A percentile compares a stretch with the other conserved stretches of the same genome.
These are phyloP conservation scores for Cotesia typhae DNA, from an alignment of 1,140 invertebrate genomes.

Conservation along the genomic window DNA sequence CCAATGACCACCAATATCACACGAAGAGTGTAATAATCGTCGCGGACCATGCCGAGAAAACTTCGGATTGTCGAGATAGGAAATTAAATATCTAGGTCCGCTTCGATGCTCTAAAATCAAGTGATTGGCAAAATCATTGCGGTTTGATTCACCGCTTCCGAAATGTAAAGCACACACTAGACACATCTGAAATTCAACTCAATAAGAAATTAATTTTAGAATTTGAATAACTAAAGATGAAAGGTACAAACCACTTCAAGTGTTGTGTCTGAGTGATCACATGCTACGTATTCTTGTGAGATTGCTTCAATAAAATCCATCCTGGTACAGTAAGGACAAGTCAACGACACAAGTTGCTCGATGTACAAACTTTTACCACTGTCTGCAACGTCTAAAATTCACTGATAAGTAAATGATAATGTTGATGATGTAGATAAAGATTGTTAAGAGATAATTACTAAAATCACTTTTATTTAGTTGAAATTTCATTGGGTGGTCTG, in stretches of 20 bases:
- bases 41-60: slow-evolving; percentile 83
- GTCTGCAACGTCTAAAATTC: too few species aligned
- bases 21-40: slow-evolving; percentile 83
- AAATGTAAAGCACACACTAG: slow-evolving; percentile 94
- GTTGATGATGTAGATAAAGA: too few species aligned
- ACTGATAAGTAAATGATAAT: too few species aligned
- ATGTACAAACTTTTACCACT: slow-evolving; percentile 88
- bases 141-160: slow-evolving; percentile 96
- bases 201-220: background rate
- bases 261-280: slow-evolving; percentile 85
- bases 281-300: slow-evolving; percentile 90
- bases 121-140: slow-evolving; percentile 97
- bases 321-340: slow-evolving; percentile 94
- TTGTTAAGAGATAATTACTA: too few species aligned
- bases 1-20: slow-evolving; percentile 79
- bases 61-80: slow-evolving; percentile 88
- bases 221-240: too few species aligned
- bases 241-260: slow-evolving; percentile 81
- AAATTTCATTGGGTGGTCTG: too few species aligned
- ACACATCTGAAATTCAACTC: slow-evolving; percentile 75
- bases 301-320: slow-evolving; percentile 95
- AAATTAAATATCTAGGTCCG: slow-evolving; percentile 85
- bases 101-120: slow-evolving; percentile 92
- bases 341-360: slow-evolving; percentile 94
- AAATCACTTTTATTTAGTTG: too few species aligned